Conservation (phyloP, 2,797 vertebrate genomes). For the Sibirionetta formosa region DNA sequence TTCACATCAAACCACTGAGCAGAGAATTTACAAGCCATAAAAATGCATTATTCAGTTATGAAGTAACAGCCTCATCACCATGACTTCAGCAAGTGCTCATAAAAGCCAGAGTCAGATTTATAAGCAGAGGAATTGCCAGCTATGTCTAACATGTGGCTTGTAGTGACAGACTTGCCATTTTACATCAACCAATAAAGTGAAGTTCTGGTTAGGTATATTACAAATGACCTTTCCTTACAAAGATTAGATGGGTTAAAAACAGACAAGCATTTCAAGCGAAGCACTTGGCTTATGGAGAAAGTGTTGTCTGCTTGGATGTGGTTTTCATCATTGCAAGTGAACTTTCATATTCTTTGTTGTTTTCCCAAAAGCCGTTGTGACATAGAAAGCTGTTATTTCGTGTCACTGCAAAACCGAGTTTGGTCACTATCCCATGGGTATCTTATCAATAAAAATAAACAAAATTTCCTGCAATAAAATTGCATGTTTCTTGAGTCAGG, state of each 20-base stretch:
- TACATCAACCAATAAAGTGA: background rate
- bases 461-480: background rate
- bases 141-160: background rate
- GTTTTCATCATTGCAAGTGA: background rate
- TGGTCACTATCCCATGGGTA: background rate
- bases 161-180: background rate
- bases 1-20: background rate
- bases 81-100: constrained; percentile 48
- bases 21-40: constrained; percentile 47
- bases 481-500: background rate
- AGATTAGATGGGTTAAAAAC: background rate
- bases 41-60: constrained; percentile 58
- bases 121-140: background rate
- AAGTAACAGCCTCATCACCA: constrained; percentile 56
- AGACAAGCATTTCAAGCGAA: background rate
- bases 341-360: background rate
- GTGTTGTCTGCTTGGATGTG: background rate
- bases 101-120: constrained; percentile 45
- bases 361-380: background rate
- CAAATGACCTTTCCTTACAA: background rate
- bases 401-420: background rate
- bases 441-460: background rate
- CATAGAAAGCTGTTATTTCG: background rate
- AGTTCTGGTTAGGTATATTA: background rate
- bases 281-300: background rate